Evolutionary conservation across 2,888 invertebrate genomes (phyloP), one percentile per base, ranked within the genome.

Genomic region (Andrena praecox): DNA sequence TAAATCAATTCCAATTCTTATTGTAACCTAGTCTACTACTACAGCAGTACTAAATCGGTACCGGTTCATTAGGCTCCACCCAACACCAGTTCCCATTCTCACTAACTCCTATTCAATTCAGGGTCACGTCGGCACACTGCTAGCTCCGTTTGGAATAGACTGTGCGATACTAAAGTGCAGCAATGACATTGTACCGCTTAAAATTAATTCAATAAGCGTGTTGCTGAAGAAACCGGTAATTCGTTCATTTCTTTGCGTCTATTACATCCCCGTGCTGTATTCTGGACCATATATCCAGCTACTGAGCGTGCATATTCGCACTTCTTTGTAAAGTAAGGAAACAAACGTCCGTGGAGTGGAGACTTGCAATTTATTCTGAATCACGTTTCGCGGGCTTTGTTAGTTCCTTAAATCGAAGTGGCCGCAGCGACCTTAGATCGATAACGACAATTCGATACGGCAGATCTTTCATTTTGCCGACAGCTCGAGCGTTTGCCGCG

Each of bases 401-500:
- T 31, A n/a, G 20, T 48, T 52, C 24, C 2, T 35, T 20, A 3
- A 12, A 56, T 1, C 4, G 10, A 29, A 35, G 24, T 7, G 20
- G 2, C 6, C n/a, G 20, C 2, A 64, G 16, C 16, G 69, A 20
- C 35, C 16, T 56, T 8, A 12, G 29, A 59, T 12, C 1, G 2
- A 31, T 29, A 31, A 12, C 2, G 24, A 42, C 6, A 42, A 31
- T 77, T 42, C 10, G 77, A 63, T 83, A 69, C 4, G 29, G 35
- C 59, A 84, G 84, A 48, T 12, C n/a, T 48, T 10, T 78, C 48
- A 24, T 52, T 69, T 83, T 84, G 71, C 84, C 84, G 84, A 78
- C 84, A 50, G 74, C 27, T 33, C n/a, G 50, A 24, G 4, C 5
- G 8, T 42, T 42, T 1, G 24, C 33, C 5, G 29, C 0, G 50